Base-by-base conservation (phyloP, 2,888 invertebrate species). In the Volucella inflata region DNA sequence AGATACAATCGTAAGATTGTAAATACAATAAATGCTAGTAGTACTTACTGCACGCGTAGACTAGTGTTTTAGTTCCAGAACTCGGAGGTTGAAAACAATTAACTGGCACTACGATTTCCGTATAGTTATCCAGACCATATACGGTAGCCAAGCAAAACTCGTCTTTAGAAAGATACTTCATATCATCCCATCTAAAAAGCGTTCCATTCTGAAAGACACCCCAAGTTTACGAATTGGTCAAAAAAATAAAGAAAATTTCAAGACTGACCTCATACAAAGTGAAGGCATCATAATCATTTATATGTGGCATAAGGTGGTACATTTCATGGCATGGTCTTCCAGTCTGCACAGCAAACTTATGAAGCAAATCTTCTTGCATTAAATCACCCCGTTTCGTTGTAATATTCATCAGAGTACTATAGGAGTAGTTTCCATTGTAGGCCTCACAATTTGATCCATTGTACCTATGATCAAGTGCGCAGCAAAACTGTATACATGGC, bases 401-500 rank as follows among this genome's bases (percentile, higher is more conserved):
- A 2, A 91, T 84, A 74, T 91, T 90, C 16, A 91, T 46, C 1
- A 83, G 6, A 0, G 77, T 71, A 2, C 50, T 87, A 30, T 30
- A 30, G 30, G 30, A 30, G 17, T 21, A 46, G 8, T 64, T 79
- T 1, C 48, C 38, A 10, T 72, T 64, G n/a, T 53, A 50, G 0
- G 55, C 51, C 1, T 60, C 48, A 30, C 87, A 87, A 17, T 10
- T 48, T 14, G 82, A 57, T 11, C 64, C 57, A 65, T 88, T 88
- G 60, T 89, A 91, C 9, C 88, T 87, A 64, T 88, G 85, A 0
- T 88, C 88, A 0, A 75, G 72, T 0, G 90, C 90, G 78, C 92
- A 93, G 76, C 92, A 92, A 12, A 92, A 89, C 46, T 92, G 90
- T 2, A 92, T 88, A 76, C 92, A 92, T 1, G 90, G 82, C 83